Conservation (phyloP, 2,888 invertebrate genomes). For the Operophtera brumata region DNA sequence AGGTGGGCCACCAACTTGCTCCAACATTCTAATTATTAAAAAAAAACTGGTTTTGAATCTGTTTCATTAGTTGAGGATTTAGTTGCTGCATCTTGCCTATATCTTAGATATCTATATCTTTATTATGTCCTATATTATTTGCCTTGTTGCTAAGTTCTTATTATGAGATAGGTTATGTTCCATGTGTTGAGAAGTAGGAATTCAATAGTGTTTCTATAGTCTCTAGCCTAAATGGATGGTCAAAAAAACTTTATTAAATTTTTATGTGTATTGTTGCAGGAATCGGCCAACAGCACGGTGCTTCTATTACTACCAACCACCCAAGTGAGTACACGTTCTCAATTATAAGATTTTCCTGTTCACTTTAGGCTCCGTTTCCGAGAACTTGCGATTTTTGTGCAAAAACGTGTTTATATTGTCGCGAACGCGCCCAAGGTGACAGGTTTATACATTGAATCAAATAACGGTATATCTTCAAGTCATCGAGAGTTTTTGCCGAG, state of each 20-base stretch:
- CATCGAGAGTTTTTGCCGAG: constrained; percentile 19
- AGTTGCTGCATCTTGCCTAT: too few relatives aligned
- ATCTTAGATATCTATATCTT: too few relatives aligned
- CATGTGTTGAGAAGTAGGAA: too few relatives aligned
- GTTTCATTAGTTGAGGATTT: too few relatives aligned
- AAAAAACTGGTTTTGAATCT: too few relatives aligned
- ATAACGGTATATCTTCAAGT: constrained; percentile 17
- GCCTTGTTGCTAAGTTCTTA: too few relatives aligned
- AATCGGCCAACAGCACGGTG: constrained; percentile 9
- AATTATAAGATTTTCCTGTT: constrained; percentile 32
- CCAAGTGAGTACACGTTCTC: constrained; percentile 29
- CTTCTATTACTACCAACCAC: constrained; percentile 6
- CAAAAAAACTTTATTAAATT: not conserved
- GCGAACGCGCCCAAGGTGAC: constrained; percentile 13
- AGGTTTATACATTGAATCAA: constrained; percentile 23
- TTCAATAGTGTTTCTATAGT: not conserved
- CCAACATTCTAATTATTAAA: too few relatives aligned
- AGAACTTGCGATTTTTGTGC: constrained; percentile 25
- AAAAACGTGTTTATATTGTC: constrained; percentile 22
- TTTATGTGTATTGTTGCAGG: constrained; percentile 25
- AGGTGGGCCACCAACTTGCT: too few relatives aligned
- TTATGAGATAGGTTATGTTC: too few relatives aligned
- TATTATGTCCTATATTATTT: too few relatives aligned
- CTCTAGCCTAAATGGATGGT: not conserved
- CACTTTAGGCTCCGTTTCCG: constrained; percentile 10